Percentiles rank a stretch among this genome's conserved stretches.
Conservation (phyloP, 1,140 invertebrate species). For the Drosophila insularis region DNA sequence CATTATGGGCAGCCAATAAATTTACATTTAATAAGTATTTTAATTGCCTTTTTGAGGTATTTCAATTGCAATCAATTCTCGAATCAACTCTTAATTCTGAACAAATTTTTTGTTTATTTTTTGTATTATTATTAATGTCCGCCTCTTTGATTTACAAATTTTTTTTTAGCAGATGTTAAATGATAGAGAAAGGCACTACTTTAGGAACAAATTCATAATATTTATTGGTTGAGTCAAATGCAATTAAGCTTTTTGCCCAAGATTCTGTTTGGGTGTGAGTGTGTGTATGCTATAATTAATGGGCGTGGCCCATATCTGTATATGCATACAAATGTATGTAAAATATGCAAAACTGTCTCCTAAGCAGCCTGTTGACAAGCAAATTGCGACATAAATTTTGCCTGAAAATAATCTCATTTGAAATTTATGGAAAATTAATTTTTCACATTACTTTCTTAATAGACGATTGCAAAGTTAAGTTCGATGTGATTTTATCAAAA, state of each 20-base stretch:
- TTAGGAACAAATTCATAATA: background rate
- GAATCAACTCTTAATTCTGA: too few species aligned
- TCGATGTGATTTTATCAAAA: background rate
- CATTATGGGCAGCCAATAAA: too few species aligned
- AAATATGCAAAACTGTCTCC: slow-evolving; percentile 6
- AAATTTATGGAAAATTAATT: slow-evolving; percentile 43
- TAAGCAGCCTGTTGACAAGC: slow-evolving; percentile 56
- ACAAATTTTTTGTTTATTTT: too few species aligned
- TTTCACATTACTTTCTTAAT: slow-evolving; percentile 13
- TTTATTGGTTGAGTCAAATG: slow-evolving; percentile 34
- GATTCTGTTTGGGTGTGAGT: background rate
- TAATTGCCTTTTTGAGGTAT: too few species aligned
- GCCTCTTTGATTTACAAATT: background rate
- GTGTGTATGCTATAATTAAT: slow-evolving; percentile 46
- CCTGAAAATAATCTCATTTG: slow-evolving; percentile 29
- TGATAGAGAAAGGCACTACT: background rate
- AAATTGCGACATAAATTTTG: slow-evolving; percentile 36
- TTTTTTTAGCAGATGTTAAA: background rate
- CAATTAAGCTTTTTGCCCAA: slow-evolving; percentile 44
- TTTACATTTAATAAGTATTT: too few species aligned
- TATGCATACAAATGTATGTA: background rate
- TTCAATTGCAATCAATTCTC: too few species aligned
- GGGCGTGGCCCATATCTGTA: background rate
- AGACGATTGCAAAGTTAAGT: background rate
- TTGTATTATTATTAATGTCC: background rate